Conservation (phyloP, 1,140 invertebrate species). For the Philaenus spumarius region DNA sequence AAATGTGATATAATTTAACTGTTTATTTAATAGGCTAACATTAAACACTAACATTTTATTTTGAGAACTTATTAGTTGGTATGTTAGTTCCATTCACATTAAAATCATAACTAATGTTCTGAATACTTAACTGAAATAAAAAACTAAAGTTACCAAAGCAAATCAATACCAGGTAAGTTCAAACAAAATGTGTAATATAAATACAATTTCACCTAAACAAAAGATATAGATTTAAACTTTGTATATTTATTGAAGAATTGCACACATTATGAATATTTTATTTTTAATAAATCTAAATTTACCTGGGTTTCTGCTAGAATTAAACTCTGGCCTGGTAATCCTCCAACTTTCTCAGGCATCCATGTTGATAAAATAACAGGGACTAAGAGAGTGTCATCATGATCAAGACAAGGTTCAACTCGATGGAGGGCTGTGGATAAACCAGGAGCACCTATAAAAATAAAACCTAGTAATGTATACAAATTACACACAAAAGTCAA, state of each 20-base stretch:
- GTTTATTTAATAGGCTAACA: too few species aligned
- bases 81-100: too few species aligned
- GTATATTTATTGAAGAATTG: neutral
- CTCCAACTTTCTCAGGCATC: conserved; percentile 79
- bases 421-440: conserved; percentile 21
- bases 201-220: neutral
- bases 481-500: neutral
- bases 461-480: neutral
- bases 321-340: conserved; percentile 67
- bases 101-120: too few species aligned
- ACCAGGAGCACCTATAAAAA: conserved; percentile 17
- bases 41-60: too few species aligned
- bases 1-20: too few species aligned
- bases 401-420: conserved; percentile 66
- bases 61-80: too few species aligned
- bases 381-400: conserved; percentile 72
- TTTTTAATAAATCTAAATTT: conserved; percentile 28
- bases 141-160: neutral
- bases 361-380: conserved; percentile 79
- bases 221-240: too few species aligned
- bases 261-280: too few species aligned
- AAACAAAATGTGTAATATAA: neutral
- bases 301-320: conserved; percentile 86
- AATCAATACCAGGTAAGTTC: neutral
- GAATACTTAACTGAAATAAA: too few species aligned